Percentiles rank a stretch among this genome's conserved stretches.
Evolutionary conservation across 2,113 vertebrate species (phyloP).

Genomic region (Amblyopsis rosae): DNA sequence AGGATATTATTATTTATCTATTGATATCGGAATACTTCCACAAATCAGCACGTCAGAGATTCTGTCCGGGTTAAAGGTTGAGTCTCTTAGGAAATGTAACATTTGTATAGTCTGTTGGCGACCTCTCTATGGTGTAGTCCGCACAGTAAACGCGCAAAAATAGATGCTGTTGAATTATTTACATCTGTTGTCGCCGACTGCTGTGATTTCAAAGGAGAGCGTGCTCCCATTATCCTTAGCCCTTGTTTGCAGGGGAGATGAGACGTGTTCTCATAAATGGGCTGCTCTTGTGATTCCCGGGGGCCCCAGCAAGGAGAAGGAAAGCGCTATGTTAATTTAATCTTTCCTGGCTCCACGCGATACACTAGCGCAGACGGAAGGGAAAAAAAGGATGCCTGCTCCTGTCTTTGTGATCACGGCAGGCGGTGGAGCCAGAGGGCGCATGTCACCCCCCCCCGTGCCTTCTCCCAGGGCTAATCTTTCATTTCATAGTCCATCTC

Average conservation of each 20-base stretch:
- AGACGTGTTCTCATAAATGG: conserved; percentile 50
- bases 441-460: conserved; percentile 81
- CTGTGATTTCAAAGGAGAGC: conserved; percentile 51
- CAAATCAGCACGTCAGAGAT: conserved; percentile 3
- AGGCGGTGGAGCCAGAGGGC: conserved; percentile 85
- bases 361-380: conserved; percentile 40
- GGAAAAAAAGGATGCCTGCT: conserved; percentile 83
- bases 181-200: conserved; percentile 43
- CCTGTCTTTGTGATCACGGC: conserved; percentile 93
- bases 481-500: conserved; percentile 99
- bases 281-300: conserved; percentile 45
- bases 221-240: conserved; percentile 49
- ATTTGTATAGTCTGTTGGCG: background rate
- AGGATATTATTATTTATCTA: conserved; percentile 2
- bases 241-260: conserved; percentile 47
- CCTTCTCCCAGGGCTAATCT: conserved; percentile 96
- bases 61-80: conserved; percentile 20
- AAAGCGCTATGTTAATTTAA: conserved; percentile 85
- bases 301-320: conserved; percentile 18
- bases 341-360: conserved; percentile 78
- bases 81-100: background rate
- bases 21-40: conserved; percentile 34
- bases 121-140: background rate
- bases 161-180: conserved; percentile 58
- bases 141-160: conserved; percentile 1